Conservation (phyloP, 1,140 invertebrate species). For the Solenopsis invicta region DNA sequence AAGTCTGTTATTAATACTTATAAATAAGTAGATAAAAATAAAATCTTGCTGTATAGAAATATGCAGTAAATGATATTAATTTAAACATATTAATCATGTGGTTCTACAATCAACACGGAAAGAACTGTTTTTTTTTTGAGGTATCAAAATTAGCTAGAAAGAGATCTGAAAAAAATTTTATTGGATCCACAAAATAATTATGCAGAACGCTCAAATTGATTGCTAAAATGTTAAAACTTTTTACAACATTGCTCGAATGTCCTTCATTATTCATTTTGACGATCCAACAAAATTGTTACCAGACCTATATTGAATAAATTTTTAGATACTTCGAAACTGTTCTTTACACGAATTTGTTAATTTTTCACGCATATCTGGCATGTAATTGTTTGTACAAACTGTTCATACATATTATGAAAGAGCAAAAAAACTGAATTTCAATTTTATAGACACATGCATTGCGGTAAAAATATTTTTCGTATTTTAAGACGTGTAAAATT, state of each 20-base stretch:
- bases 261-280: no score
- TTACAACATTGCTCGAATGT: no score
- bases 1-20: neutral
- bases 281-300: no score
- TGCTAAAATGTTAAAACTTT: no score
- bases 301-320: no score
- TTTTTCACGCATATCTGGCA: neutral
- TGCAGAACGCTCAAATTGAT: no score
- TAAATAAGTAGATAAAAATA: neutral
- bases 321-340: no score
- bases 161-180: no score
- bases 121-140: no score
- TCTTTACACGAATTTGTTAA: no score
- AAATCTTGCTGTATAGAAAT: neutral
- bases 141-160: no score
- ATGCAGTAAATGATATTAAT: neutral
- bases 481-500: neutral
- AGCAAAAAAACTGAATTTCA: neutral
- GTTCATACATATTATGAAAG: neutral
- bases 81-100: constrained; percentile 4
- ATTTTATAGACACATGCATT: neutral
- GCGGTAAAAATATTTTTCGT: neutral
- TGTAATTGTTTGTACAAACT: neutral
- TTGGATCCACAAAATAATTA: no score
- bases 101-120: neutral